These are phyloP conservation scores for Spodoptera exigua DNA, from an alignment of 2,888 invertebrate genomes.

Conservation along the genomic window DNA sequence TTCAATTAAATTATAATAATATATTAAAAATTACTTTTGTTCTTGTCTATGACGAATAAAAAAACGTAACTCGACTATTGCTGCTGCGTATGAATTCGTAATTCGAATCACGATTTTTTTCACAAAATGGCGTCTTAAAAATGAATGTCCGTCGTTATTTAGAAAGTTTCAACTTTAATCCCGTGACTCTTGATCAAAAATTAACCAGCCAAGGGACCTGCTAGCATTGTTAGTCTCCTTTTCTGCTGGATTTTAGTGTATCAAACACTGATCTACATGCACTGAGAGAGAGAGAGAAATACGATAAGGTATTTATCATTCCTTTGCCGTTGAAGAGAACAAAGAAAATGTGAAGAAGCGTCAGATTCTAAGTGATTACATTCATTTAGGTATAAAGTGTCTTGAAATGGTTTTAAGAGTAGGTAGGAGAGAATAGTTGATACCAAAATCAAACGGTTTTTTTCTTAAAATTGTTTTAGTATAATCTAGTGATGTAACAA, in stretches of 20 bases:
- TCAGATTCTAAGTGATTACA: too few relatives aligned
- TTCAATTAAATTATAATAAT: too few relatives aligned
- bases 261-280: not conserved
- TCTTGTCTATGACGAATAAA: too few relatives aligned
- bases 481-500: too few relatives aligned
- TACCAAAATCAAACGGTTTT: not conserved
- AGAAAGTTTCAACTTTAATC: conserved; percentile 65
- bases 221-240: conserved; percentile 12
- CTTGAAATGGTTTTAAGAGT: not conserved
- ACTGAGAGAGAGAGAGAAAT: not conserved
- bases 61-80: not conserved
- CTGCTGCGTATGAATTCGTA: not conserved
- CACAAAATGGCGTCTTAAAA: conserved; percentile 56
- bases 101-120: conserved; percentile 16
- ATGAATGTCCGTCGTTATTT: conserved; percentile 65
- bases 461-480: too few relatives aligned
- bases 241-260: conserved; percentile 14
- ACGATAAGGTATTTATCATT: not conserved
- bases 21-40: too few relatives aligned
- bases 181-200: conserved; percentile 67
- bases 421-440: not conserved
- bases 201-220: conserved; percentile 57
- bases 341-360: not conserved
- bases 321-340: not conserved
- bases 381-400: too few relatives aligned